A percentile compares a stretch with the other conserved stretches of the same genome.
Evolutionary conservation across 2,797 vertebrate species (phyloP).

Genomic region (Ciconia nigra): DNA sequence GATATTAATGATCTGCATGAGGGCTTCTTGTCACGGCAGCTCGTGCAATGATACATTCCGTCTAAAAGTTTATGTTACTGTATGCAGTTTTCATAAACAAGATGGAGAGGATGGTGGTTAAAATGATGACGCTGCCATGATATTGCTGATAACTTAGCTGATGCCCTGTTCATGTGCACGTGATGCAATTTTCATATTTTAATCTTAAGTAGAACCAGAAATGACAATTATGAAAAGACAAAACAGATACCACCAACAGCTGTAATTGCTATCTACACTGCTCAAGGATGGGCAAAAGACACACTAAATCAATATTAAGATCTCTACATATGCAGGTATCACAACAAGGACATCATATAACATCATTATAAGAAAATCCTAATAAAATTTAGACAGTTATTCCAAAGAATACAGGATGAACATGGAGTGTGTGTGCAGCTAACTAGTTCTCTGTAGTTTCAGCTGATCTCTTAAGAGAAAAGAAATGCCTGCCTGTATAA

Average conservation of each 20-base stretch:
- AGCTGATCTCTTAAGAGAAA: slow-evolving; percentile 13
- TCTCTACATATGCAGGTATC: slow-evolving; percentile 66
- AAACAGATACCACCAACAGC: slow-evolving; percentile 78
- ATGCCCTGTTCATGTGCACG: slow-evolving; percentile 46
- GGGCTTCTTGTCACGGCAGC: slow-evolving; percentile 9
- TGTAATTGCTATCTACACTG: slow-evolving; percentile 76
- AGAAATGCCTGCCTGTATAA: not conserved
- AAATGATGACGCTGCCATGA: slow-evolving; percentile 51
- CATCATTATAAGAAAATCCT: slow-evolving; percentile 79
- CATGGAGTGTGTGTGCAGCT: not conserved
- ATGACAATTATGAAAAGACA: slow-evolving; percentile 82
- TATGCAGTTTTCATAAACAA: slow-evolving; percentile 67
- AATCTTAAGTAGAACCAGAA: slow-evolving; percentile 77
- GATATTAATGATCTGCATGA: slow-evolving; percentile 35
- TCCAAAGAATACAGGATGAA: slow-evolving; percentile 52
- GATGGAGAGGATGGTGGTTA: slow-evolving; percentile 34
- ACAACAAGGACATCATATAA: slow-evolving; percentile 76
- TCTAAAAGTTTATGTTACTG: slow-evolving; percentile 51
- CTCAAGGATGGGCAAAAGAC: slow-evolving; percentile 69
- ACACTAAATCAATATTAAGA: slow-evolving; percentile 82
- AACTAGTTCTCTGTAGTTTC: slow-evolving; percentile 56
- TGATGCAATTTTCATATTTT: slow-evolving; percentile 81
- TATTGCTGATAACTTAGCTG: slow-evolving; percentile 67
- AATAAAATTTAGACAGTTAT: slow-evolving; percentile 76
- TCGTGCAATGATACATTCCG: slow-evolving; percentile 29